Evolutionary conservation across 2,888 invertebrate species (phyloP).

Genomic region (Hetaerina titia): DNA sequence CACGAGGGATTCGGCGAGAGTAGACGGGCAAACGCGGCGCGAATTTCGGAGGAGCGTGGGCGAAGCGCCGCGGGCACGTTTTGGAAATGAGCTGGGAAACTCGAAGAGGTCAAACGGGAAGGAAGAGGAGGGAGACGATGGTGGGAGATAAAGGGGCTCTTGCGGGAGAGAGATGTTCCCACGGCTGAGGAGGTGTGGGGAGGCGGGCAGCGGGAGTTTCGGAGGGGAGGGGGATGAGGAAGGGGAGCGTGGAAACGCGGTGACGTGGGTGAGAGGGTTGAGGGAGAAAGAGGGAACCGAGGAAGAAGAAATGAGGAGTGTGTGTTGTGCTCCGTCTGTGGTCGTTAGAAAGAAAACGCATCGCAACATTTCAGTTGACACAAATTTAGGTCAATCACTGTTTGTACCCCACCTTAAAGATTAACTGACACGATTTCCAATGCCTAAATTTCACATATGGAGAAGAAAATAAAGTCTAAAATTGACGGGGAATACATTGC

Average conservation of each 20-base stretch:
- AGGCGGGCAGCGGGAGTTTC: neutral
- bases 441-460: too few species aligned
- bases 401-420: too few species aligned
- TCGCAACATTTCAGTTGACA: too few species aligned
- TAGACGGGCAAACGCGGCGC: neutral
- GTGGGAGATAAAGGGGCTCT: neutral
- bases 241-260: neutral
- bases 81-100: neutral
- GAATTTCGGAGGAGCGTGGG: neutral
- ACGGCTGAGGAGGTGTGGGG: neutral
- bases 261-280: neutral
- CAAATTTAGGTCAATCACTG: too few species aligned
- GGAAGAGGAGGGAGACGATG: neutral
- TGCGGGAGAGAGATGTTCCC: neutral
- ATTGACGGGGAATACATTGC: too few species aligned
- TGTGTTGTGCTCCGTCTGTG: too few species aligned
- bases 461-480: too few species aligned
- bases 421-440: too few species aligned
- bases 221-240: neutral
- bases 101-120: neutral
- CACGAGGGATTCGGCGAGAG: too few species aligned
- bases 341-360: too few species aligned
- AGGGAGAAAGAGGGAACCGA: neutral
- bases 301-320: neutral
- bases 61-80: too few species aligned